Conservation (phyloP, 2,113 vertebrate genomes). For the Ceyx melanurus region DNA sequence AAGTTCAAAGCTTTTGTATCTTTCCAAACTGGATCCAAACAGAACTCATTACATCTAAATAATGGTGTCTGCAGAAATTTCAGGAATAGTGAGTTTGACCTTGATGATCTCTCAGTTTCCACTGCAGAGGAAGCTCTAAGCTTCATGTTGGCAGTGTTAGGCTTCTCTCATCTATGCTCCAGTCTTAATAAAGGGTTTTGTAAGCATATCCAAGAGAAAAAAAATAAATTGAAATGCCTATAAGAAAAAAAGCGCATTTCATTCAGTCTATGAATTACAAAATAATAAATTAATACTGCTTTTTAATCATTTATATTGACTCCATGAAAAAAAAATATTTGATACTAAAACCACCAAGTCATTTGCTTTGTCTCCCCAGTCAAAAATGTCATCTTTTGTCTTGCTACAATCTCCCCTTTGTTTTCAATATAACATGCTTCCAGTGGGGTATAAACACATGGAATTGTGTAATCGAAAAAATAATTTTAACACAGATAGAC, state of each 20-base stretch:
- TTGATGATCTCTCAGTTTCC: slow-evolving; percentile 48
- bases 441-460: neutral
- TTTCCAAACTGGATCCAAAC: slow-evolving; percentile 45
- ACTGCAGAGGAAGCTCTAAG: slow-evolving; percentile 58
- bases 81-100: slow-evolving; percentile 58
- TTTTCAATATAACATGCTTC: neutral
- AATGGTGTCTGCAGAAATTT: slow-evolving; percentile 64
- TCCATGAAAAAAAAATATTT: neutral
- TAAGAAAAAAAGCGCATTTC: neutral
- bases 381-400: neutral
- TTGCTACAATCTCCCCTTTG: neutral
- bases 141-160: slow-evolving; percentile 5
- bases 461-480: neutral
- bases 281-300: neutral
- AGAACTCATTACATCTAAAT: slow-evolving; percentile 60
- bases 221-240: neutral
- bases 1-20: slow-evolving; percentile 50
- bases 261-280: neutral
- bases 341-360: neutral
- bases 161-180: neutral
- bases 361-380: neutral
- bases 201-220: neutral
- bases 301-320: neutral
- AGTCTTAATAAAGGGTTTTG: slow-evolving; percentile 1
- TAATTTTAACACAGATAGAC: neutral